These are phyloP conservation scores for Dinocampus coccinellae DNA, from an alignment of 2,888 invertebrate species.

Conservation along the genomic window DNA sequence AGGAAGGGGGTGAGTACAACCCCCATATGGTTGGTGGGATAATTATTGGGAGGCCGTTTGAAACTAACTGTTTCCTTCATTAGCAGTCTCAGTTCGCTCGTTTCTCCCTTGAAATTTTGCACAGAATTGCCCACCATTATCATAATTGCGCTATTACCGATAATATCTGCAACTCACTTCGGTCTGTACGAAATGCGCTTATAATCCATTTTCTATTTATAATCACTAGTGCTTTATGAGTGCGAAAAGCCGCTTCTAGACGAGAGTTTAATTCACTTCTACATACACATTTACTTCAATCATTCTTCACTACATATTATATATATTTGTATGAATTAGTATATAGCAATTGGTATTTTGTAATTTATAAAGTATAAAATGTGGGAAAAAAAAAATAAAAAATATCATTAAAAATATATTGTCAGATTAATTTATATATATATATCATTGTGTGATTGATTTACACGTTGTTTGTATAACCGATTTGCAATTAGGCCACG, in stretches of 20 bases:
- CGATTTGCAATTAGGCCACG: slow-evolving; percentile 54
- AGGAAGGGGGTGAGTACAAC: slow-evolving; percentile 44
- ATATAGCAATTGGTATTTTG: too few species aligned
- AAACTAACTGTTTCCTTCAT: slow-evolving; percentile 70
- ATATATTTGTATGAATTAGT: neutral
- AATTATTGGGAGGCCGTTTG: slow-evolving; percentile 69
- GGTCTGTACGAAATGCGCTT: slow-evolving; percentile 55
- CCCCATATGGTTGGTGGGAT: slow-evolving; percentile 62
- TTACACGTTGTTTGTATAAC: slow-evolving; percentile 41
- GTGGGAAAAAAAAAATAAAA: too few species aligned
- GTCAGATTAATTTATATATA: too few species aligned
- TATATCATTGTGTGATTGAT: neutral
- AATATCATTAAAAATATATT: too few species aligned
- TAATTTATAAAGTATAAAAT: too few species aligned
- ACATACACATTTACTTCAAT: neutral
- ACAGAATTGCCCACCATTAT: slow-evolving; percentile 69
- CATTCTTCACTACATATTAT: neutral
- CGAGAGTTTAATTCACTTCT: slow-evolving; percentile 48
- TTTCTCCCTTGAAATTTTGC: slow-evolving; percentile 49
- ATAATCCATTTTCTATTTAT: slow-evolving; percentile 67
- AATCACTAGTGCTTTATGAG: slow-evolving; percentile 57
- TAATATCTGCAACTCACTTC: slow-evolving; percentile 64
- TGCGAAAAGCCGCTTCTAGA: slow-evolving; percentile 52
- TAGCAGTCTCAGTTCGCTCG: slow-evolving; percentile 67
- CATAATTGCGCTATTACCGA: slow-evolving; percentile 70